Evolutionary conservation across 2,113 vertebrate genomes (phyloP), one percentile per base, ranked within the genome.

Genomic region (Talpa occidentalis): DNA sequence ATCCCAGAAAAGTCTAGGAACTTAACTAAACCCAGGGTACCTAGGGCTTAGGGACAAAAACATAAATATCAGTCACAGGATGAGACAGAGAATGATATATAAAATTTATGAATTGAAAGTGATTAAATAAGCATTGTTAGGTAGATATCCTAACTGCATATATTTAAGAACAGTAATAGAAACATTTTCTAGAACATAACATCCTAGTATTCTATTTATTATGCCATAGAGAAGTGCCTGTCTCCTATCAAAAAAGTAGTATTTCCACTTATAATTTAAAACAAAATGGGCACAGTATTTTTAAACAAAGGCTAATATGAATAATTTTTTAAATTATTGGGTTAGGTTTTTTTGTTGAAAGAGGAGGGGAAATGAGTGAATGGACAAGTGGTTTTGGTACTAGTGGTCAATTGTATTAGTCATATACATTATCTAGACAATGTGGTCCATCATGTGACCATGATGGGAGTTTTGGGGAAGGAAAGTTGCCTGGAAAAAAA

Each of bases 401-500:
- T 16, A 54, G 40, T 91, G 93, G 90, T 90, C 83, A 66, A 83
- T n/a, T 60, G n/a, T 12, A 35, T 72, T 54, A 90, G 74, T 59
- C 72, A 84, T 70, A 62, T 59, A 94, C 12, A 4, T 74, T 88
- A 82, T 90, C 94, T 95, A 96, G 92, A 94, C 69, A 37, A 81
- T 89, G 62, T 84, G n/a, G 59, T 7, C 16, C 32, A 94, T 87
- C 86, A 90, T 37, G n/a, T 78, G 85, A 85, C 21, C 78, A 80
- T 64, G 79, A 56, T 94, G 96, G 82, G 94, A 95, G 72, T 95
- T 96, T 97, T 64, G 93, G 72, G 85, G 30, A 91, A 97, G 86
- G 95, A 98, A 91, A 78, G 54, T 90, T 88, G 94, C 90, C 49
- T 93, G 93, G 97, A 97, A 96, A 96, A 98, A 90, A 54, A 19